phyloP scores from a whole-genome alignment of 2,888 invertebrate genomes.

The Ceramica pisi region DNA sequence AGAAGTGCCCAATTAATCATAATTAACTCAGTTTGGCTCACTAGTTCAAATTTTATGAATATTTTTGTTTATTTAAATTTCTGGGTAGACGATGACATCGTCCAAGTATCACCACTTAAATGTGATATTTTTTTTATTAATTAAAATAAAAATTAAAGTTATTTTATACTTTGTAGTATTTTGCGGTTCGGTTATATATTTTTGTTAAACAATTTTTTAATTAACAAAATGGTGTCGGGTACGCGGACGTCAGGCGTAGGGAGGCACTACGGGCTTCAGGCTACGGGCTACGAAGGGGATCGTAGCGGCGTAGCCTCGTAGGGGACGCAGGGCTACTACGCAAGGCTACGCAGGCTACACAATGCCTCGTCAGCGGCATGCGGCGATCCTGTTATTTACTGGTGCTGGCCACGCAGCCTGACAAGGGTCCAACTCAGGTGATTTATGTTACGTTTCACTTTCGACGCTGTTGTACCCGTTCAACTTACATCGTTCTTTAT shows the following conservation, averaged over 20 bases:
- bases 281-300: slow-evolving; percentile 37
- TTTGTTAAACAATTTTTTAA: no score
- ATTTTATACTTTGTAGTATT: no score
- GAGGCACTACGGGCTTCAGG: slow-evolving; percentile 30
- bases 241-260: slow-evolving; percentile 19
- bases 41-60: no score
- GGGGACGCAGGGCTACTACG: slow-evolving; percentile 15
- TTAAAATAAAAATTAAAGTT: no score
- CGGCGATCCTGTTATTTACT: slow-evolving; percentile 82
- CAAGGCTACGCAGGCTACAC: slow-evolving; percentile 31
- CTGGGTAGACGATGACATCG: no score
- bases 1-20: slow-evolving; percentile 39
- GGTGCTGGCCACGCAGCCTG: slow-evolving; percentile 71
- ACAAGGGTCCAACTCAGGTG: slow-evolving; percentile 85
- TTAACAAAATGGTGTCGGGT: slow-evolving; percentile 51
- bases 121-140: no score
- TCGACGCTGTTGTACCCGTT: slow-evolving; percentile 77
- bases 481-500: slow-evolving; percentile 62
- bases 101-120: no score
- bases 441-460: slow-evolving; percentile 87
- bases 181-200: no score
- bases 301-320: slow-evolving; percentile 26
- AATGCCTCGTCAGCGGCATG: slow-evolving; percentile 75
- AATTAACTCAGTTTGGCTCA: no score
- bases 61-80: no score